Conservation (phyloP, 2,888 invertebrate genomes). For the Oxyscelio sp. region DNA sequence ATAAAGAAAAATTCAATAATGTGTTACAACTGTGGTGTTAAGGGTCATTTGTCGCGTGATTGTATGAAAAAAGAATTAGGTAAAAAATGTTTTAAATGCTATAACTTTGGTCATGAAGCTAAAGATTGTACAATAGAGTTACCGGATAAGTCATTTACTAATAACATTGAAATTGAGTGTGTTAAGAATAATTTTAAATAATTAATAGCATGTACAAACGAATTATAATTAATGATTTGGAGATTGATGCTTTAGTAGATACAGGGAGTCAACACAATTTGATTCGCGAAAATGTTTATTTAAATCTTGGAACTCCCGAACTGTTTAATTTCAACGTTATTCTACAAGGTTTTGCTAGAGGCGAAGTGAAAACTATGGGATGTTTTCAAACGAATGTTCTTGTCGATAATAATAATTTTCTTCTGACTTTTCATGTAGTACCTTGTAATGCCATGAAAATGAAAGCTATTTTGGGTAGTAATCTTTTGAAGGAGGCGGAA, state of each 20-base stretch:
- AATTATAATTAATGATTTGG: slow-evolving; percentile 4
- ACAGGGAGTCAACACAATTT: slow-evolving; percentile 22
- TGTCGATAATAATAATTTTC: slow-evolving; percentile 19
- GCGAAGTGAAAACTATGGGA: slow-evolving; percentile 12
- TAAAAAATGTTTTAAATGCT: slow-evolving; percentile 31
- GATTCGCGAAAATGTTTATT: slow-evolving; percentile 22
- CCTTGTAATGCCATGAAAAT: slow-evolving; percentile 21
- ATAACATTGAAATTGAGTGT: slow-evolving; percentile 5
- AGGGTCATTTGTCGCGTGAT: slow-evolving; percentile 8
- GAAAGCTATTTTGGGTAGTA: slow-evolving; percentile 26
- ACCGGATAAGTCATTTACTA: slow-evolving; percentile 3
- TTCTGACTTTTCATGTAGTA: slow-evolving; percentile 26
- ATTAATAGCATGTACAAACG: slow-evolving; percentile 14
- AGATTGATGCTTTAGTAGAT: slow-evolving; percentile 21
- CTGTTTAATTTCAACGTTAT: slow-evolving; percentile 15
- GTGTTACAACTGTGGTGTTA: slow-evolving; percentile 28
- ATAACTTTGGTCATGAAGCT: slow-evolving; percentile 23
- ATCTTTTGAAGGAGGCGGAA: slow-evolving; percentile 27
- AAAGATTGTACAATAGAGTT: neutral
- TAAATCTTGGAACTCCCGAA: neutral
- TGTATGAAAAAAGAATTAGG: neutral
- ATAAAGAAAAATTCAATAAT: too few relatives aligned
- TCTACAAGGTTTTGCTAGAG: slow-evolving; percentile 19
- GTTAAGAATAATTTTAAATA: too few relatives aligned
- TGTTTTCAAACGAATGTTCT: slow-evolving; percentile 13